Percentiles rank a stretch among this genome's conserved stretches.
Evolutionary conservation across 2,113 vertebrate genomes (phyloP).

Genomic region (Mesocricetus auratus): DNA sequence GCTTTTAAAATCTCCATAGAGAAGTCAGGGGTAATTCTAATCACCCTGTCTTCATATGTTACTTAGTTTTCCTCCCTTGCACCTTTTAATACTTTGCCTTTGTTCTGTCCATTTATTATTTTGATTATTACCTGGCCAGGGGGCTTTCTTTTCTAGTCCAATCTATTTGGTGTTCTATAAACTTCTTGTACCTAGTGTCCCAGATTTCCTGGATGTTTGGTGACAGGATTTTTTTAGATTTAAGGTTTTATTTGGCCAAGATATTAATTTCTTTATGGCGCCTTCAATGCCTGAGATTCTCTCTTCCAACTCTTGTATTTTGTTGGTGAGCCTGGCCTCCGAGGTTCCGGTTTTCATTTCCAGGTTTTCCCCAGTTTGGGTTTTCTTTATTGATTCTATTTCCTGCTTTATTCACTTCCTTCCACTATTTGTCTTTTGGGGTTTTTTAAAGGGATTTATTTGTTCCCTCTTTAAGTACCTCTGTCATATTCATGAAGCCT

Average conservation of each 20-base stretch:
- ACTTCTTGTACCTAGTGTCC: too few species aligned
- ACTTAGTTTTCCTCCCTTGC: not conserved
- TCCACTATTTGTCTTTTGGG: not conserved
- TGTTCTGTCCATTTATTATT: not conserved
- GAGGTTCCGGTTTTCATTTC: not conserved
- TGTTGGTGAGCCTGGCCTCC: not conserved
- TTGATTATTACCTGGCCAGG: not conserved
- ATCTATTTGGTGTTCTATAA: too few species aligned
- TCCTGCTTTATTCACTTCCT: not conserved
- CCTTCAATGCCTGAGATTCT: not conserved
- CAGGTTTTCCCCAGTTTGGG: not conserved
- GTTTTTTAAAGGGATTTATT: not conserved
- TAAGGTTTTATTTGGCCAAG: not conserved
- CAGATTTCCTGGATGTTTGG: too few species aligned
- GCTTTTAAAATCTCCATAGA: not conserved
- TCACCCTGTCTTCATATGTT: not conserved
- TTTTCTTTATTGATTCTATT: too few species aligned
- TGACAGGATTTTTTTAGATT: too few species aligned
- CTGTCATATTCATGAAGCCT: not conserved
- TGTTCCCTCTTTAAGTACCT: not conserved
- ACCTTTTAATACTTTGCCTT: too few species aligned
- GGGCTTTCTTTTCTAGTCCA: too few species aligned
- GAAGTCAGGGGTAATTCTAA: not conserved
- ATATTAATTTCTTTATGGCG: not conserved
- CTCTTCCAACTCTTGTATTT: not conserved